A percentile compares a stretch with the other conserved stretches of the same genome.
phyloP scores from a whole-genome alignment of 1,140 invertebrate species.

The Aphelenchoides fujianensis region DNA sequence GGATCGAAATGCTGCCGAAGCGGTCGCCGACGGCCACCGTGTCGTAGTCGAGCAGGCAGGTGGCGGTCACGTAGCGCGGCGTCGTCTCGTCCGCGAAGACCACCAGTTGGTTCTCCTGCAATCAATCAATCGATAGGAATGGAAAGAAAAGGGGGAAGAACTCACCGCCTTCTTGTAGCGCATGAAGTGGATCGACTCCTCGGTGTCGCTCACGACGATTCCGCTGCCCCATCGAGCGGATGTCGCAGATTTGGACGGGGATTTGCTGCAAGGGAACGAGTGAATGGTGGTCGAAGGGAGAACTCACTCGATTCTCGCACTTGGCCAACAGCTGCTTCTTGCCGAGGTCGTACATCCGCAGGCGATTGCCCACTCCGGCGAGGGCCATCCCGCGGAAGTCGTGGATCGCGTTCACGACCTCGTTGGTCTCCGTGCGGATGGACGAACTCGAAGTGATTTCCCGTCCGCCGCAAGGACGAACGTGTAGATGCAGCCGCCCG shows the following conservation, averaged over 20 bases:
- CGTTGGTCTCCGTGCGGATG: slow-evolving; percentile 92
- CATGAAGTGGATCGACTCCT: slow-evolving; percentile 94
- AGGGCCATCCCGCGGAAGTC: slow-evolving; percentile 85
- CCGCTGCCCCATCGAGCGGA: slow-evolving; percentile 87
- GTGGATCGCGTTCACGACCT: slow-evolving; percentile 79
- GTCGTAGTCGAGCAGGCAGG: slow-evolving; percentile 89
- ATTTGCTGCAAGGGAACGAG: slow-evolving; percentile 81
- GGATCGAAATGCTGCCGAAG: slow-evolving; percentile 84
- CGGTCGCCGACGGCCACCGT: slow-evolving; percentile 94
- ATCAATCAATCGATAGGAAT: slow-evolving; percentile 24
- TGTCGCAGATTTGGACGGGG: slow-evolving; percentile 86
- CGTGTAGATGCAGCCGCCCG: slow-evolving; percentile 79
- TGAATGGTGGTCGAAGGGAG: slow-evolving; percentile 29
- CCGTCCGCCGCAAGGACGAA: slow-evolving; percentile 69
- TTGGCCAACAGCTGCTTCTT: slow-evolving; percentile 93
- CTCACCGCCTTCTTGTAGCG: slow-evolving; percentile 71
- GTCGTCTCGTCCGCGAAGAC: slow-evolving; percentile 97
- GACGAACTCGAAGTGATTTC: slow-evolving; percentile 79
- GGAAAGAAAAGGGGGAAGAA: slow-evolving; percentile 25
- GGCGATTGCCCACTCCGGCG: slow-evolving; percentile 83
- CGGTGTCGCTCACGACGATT: slow-evolving; percentile 89
- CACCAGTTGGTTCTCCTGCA: slow-evolving; percentile 91
- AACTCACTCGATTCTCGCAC: slow-evolving; percentile 87
- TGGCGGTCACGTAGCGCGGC: slow-evolving; percentile 89
- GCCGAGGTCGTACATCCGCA: slow-evolving; percentile 92